These are phyloP conservation scores for Paracyclopina nana DNA, from an alignment of 1,140 invertebrate genomes.

Conservation along the genomic window DNA sequence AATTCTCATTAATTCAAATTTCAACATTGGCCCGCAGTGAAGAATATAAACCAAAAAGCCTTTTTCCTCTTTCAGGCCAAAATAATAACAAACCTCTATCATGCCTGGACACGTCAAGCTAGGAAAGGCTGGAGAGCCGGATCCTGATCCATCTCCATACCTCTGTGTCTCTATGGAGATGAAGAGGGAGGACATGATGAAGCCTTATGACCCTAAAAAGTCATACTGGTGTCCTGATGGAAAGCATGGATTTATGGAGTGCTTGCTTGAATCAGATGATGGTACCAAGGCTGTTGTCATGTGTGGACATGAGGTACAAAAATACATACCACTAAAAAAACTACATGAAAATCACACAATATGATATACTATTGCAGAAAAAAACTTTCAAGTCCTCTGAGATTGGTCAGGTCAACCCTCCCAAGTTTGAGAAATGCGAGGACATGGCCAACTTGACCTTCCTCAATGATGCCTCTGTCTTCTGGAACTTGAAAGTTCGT, in stretches of 20 bases:
- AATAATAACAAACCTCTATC: slow-evolving; percentile 2
- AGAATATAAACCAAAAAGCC: no score
- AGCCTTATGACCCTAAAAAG: slow-evolving; percentile 17
- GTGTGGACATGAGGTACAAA: slow-evolving; percentile 15
- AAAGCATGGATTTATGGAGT: slow-evolving; percentile 9
- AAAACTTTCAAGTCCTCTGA: slow-evolving; percentile 98
- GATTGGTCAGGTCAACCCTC: slow-evolving; percentile 91
- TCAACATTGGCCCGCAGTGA: no score
- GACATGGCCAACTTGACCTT: slow-evolving; percentile 46
- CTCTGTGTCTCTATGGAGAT: slow-evolving; percentile 16
- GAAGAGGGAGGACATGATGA: slow-evolving; percentile 14
- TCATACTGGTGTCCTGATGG: slow-evolving; percentile 16
- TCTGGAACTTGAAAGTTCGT: slow-evolving; percentile 94
- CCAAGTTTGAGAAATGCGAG: slow-evolving; percentile 39
- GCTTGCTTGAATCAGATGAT: slow-evolving; percentile 3
- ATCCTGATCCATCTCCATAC: slow-evolving; percentile 16
- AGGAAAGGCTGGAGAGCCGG: slow-evolving; percentile 17
- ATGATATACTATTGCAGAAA: slow-evolving; percentile 18
- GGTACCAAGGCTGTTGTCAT: slow-evolving; percentile 10
- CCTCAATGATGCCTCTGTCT: slow-evolving; percentile 79
- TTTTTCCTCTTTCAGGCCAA: no score
- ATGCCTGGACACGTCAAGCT: slow-evolving; percentile 17
- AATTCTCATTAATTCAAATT: no score
- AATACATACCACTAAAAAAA: neutral
- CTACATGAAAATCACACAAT: neutral